A percentile compares a stretch with the other conserved stretches of the same genome.
Evolutionary conservation across 2,113 vertebrate species (phyloP).

Genomic region (Takifugu bimaculatus): DNA sequence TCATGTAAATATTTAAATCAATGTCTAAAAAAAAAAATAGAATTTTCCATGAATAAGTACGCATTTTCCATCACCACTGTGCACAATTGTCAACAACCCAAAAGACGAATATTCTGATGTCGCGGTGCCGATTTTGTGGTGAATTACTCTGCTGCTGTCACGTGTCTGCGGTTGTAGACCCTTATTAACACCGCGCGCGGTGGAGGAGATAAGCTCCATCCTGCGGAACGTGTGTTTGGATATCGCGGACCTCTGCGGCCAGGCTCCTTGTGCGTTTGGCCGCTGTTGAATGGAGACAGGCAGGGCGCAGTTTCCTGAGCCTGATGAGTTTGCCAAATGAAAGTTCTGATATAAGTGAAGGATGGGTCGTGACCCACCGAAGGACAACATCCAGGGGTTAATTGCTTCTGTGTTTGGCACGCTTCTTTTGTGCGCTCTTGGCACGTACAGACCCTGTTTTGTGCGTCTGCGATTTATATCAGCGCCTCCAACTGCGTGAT

Average conservation of each 20-base stretch:
- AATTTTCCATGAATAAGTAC: too few relatives aligned
- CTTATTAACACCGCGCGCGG: slow-evolving; percentile 15
- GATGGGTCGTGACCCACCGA: slow-evolving; percentile 56
- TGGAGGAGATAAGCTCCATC: slow-evolving; percentile 35
- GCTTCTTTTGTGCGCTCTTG: background rate
- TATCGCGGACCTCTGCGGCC: slow-evolving; percentile 38
- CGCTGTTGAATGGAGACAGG: slow-evolving; percentile 47
- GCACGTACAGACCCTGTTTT: background rate
- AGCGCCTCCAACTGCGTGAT: too few relatives aligned
- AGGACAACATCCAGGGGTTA: slow-evolving; percentile 47
- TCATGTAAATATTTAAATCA: too few relatives aligned
- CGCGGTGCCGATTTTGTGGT: slow-evolving; percentile 1
- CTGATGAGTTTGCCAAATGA: slow-evolving; percentile 66
- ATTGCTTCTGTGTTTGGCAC: background rate
- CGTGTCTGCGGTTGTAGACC: background rate
- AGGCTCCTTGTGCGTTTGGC: slow-evolving; percentile 49
- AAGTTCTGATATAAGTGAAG: slow-evolving; percentile 58
- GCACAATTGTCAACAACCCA: background rate
- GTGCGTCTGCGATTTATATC: too few relatives aligned
- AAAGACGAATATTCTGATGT: background rate
- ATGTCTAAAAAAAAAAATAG: too few relatives aligned
- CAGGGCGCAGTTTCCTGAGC: slow-evolving; percentile 73
- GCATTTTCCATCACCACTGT: background rate
- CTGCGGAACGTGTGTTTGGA: slow-evolving; percentile 53
- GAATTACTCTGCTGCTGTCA: slow-evolving; percentile 1